These are phyloP conservation scores for Procapra przewalskii DNA, from an alignment of 2,113 vertebrate species.

Conservation along the genomic window DNA sequence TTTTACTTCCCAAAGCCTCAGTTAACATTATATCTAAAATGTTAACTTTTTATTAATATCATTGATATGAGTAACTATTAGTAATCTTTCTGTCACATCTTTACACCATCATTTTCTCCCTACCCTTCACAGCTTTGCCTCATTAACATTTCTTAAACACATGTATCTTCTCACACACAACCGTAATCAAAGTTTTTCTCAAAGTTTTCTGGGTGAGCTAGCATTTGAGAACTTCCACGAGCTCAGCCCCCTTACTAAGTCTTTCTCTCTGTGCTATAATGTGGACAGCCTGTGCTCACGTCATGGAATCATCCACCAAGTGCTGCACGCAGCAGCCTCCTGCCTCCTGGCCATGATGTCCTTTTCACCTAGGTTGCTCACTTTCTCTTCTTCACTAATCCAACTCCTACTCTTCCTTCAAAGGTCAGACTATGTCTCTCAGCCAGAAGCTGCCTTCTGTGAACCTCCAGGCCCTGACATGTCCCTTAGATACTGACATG, in stretches of 20 bases:
- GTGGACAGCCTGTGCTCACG: neutral
- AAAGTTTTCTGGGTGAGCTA: neutral
- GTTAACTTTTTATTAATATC: neutral
- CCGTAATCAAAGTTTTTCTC: neutral
- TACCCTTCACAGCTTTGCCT: neutral
- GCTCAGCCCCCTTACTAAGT: neutral
- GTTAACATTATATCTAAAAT: neutral
- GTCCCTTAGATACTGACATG: neutral
- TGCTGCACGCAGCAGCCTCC: neutral
- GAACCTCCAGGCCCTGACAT: neutral
- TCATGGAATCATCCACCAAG: neutral
- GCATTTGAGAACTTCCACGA: neutral
- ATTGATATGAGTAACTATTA: neutral
- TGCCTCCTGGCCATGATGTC: neutral
- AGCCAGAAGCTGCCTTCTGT: neutral
- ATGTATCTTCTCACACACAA: neutral
- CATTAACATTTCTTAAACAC: neutral
- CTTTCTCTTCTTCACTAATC: neutral
- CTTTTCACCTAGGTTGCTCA: neutral
- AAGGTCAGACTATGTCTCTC: neutral
- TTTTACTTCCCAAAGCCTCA: neutral
- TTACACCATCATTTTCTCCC: neutral
- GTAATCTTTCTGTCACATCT: neutral
- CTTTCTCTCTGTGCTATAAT: neutral
- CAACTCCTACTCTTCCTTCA: neutral